Base-by-base conservation (phyloP, 2,113 vertebrate species). In the Brachypteracias leptosomus region DNA sequence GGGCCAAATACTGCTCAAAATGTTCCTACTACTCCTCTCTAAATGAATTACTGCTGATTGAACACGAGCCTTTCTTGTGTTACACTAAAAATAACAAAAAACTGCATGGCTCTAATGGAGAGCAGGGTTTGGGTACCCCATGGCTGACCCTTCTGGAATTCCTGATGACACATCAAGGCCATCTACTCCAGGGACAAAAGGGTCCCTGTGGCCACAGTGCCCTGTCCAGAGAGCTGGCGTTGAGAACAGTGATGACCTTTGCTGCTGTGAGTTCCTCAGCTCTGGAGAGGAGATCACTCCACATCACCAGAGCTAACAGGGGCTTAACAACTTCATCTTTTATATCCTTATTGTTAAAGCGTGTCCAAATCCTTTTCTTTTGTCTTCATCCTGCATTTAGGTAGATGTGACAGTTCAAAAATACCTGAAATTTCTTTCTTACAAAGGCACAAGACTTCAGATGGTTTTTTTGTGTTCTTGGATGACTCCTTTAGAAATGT, bases 71-170 rank as follows among this genome's bases (percentile, higher is more conserved):
- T 4, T 44, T 83, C 73, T 24, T 29, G 7, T 36, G 31, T 51
- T 15, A 1, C 33, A 3, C 17, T 33, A 25, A 58, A 74, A 1
- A 18, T 22, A 70, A 12, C 4, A 24, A 70, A 33, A 11, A 31
- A 1, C 12, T 6, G 33, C 0, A 0, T 9, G 12, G 28, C 26
- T 5, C 33, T 36, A 28, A 11, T 3, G 11, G 54, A 26, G 55
- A 36, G 61, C 57, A 20, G 16, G 11, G 26, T 22, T 29, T 21
- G 63, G 86, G 31, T 47, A 33, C 24, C 1, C 7, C 42, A 9
- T 5, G 51, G 83, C 29, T 59, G 7, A 18, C 55, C 54, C 36
- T 8, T 24, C 16, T 57, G 63, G 16, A 44, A 58, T 17, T n/a
- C 16, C 0, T 11, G 10, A 18, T 0, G 29, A 21, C 6, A 65